These are phyloP conservation scores for Podilymbus podiceps DNA, from an alignment of 2,113 vertebrate species.

Conservation along the genomic window DNA sequence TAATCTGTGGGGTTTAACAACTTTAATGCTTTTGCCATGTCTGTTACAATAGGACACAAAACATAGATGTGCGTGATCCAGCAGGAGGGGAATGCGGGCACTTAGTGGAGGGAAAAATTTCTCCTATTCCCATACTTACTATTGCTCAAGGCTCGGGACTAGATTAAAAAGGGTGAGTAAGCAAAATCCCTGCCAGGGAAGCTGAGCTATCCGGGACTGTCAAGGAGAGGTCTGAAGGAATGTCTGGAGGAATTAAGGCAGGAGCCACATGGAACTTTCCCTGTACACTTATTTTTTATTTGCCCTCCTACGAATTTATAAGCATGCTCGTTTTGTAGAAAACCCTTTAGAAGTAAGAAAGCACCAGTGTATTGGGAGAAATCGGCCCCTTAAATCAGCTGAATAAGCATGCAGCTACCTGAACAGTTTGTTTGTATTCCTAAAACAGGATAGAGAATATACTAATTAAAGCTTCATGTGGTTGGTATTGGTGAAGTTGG, in stretches of 20 bases:
- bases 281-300: background rate
- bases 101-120: background rate
- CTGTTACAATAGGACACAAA: background rate
- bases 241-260: background rate
- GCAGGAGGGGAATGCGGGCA: background rate
- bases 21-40: background rate
- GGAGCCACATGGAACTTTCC: background rate
- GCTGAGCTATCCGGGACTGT: background rate
- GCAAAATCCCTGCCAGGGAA: slow-evolving; percentile 5
- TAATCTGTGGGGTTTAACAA: background rate
- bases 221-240: slow-evolving; percentile 17
- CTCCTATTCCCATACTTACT: background rate
- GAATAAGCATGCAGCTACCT: background rate
- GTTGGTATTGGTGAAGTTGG: background rate
- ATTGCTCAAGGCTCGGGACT: background rate
- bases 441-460: background rate
- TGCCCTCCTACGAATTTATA: background rate
- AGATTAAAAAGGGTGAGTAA: background rate
- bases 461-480: background rate
- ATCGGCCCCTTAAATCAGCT: background rate
- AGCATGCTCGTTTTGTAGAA: background rate
- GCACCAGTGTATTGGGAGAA: background rate
- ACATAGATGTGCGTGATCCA: background rate
- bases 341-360: background rate
- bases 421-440: background rate